Base-by-base conservation (phyloP, 1,140 invertebrate genomes). In the Hetaerina americana region DNA sequence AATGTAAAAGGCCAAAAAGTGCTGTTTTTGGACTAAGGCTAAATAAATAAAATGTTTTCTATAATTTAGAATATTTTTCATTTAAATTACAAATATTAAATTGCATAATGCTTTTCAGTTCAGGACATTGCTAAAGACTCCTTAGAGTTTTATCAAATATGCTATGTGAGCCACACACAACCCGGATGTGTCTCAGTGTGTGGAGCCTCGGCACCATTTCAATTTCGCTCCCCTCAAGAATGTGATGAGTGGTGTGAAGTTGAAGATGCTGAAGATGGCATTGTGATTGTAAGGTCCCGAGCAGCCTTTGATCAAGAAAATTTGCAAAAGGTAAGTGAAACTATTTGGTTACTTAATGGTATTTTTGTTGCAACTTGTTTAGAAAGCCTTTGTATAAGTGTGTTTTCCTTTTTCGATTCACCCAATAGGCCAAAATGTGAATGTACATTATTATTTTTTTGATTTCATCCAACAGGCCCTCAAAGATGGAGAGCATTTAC, bases 121-220 rank as follows among this genome's bases (percentile, higher is more conserved):
- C 68, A 72, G 26, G 26, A 24, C 24, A 66, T 77, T 0, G 75
- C 76, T 0, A 77, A 77, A 72, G 74, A 76, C 57, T 69, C 27
- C 5, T 29, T 26, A 8, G 68, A 74, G 26, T 71, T 76, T 8
- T 77, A 77, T 70, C 76, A 77, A 27, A 66, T 77, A 0, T 77
- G 76, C 69, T 77, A 77, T 70, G 70, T 77, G 22, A 73, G 72
- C 0, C 27, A 26, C 28, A 68, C 71, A 12, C 70, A 74, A 25
- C 22, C 40, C 15, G 40, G 40, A 5, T 2, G 15, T 57, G 40
- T 10, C 2, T 24, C 49, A 25, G 73, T 76, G 15, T 72, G 72
- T 28, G 76, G 76, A 25, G 75, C 75, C 22, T 75, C 74, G 24
- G 72, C 66, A 5, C 74, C 76, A 8, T 77, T 77, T 68, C 71